phyloP scores from a whole-genome alignment of 2,113 vertebrate genomes.

The Elachura formosa region DNA sequence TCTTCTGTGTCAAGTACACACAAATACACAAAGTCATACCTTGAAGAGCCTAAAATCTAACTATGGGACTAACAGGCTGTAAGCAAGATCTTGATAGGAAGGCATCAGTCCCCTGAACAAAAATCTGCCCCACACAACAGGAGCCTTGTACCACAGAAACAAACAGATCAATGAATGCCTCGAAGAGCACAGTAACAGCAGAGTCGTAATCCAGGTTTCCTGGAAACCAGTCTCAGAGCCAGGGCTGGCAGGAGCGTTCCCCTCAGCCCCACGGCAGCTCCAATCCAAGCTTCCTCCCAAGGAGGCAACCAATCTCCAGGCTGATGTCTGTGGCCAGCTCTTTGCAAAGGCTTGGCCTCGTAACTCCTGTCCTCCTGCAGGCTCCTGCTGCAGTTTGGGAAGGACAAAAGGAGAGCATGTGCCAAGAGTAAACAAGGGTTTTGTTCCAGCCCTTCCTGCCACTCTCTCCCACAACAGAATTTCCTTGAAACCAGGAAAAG shows the following conservation, averaged over 20 bases:
- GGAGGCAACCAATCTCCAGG: accelerated
- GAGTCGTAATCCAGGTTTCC: background rate
- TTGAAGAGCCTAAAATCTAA: background rate
- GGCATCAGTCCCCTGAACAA: background rate
- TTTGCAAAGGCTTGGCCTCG: background rate
- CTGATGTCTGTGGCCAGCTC: background rate
- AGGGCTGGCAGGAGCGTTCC: accelerated
- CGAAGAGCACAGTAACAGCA: accelerated
- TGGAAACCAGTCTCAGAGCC: background rate
- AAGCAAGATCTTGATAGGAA: background rate
- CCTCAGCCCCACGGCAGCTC: background rate
- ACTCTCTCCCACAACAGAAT: background rate
- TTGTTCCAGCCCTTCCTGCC: background rate
- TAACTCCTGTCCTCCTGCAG: background rate
- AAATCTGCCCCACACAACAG: background rate
- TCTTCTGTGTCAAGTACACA: background rate
- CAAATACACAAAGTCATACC: background rate
- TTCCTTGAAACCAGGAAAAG: background rate
- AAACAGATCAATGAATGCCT: background rate
- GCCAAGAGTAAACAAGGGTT: background rate
- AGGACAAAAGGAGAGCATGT: background rate
- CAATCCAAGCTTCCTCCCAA: accelerated
- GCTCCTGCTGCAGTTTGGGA: background rate
- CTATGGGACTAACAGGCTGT: accelerated
- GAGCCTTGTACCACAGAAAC: background rate